These are phyloP conservation scores for Rhipidura dahli DNA, from an alignment of 2,113 vertebrate species.

Conservation along the genomic window DNA sequence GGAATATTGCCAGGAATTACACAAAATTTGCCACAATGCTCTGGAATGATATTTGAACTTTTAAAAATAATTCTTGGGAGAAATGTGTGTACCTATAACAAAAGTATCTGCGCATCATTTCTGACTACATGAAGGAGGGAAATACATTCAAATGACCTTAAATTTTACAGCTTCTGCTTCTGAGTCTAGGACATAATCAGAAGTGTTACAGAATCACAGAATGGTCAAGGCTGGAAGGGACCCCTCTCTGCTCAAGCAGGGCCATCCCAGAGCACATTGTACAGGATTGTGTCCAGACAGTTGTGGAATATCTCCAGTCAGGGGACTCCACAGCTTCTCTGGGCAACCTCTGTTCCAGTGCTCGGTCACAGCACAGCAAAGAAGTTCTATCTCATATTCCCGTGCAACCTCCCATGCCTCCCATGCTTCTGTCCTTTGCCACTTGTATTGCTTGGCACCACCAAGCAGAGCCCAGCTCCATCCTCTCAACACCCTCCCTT, in stretches of 20 bases:
- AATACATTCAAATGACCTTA: background rate
- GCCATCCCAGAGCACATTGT: background rate
- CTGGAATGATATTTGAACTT: background rate
- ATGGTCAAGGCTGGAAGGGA: background rate
- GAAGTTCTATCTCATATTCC: background rate
- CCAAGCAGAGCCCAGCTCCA: background rate
- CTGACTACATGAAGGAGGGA: background rate
- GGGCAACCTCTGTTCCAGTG: background rate
- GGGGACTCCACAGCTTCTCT: background rate
- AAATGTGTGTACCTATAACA: background rate
- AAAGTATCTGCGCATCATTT: background rate
- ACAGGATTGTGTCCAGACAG: background rate
- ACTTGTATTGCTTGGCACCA: background rate
- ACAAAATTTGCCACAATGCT: background rate
- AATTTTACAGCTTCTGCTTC: background rate
- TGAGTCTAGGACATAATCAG: background rate
- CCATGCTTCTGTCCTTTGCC: background rate
- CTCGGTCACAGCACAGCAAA: background rate
- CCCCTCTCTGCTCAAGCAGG: background rate
- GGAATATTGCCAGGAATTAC: background rate
- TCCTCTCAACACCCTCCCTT: background rate
- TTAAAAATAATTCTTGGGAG: background rate
- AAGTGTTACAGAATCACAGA: background rate
- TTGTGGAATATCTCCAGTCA: background rate
- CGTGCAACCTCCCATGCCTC: accelerated